These are phyloP conservation scores for Cantharis nigra DNA, from an alignment of 2,888 invertebrate species.

Conservation along the genomic window DNA sequence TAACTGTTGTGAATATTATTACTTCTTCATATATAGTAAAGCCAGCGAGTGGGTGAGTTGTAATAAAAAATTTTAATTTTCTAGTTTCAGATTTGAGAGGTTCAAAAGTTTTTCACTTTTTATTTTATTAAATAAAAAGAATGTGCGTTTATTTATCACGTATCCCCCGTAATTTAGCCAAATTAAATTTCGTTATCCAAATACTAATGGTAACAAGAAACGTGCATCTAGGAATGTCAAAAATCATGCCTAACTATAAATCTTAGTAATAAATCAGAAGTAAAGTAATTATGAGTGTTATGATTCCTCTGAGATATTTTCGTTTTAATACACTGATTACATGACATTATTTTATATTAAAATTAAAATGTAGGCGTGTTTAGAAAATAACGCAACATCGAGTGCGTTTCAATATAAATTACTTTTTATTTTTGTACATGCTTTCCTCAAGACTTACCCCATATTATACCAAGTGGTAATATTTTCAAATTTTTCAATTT, in stretches of 20 bases:
- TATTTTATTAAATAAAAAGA: not conserved
- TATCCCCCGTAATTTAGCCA: not conserved
- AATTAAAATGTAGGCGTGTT: slow-evolving; percentile 50
- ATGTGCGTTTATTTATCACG: not conserved
- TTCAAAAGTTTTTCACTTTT: not conserved
- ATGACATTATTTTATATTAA: slow-evolving; percentile 54
- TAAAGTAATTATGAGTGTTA: slow-evolving; percentile 49
- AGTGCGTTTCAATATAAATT: slow-evolving; percentile 32
- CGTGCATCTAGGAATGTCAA: slow-evolving; percentile 24
- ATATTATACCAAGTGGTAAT: not conserved
- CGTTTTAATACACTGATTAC: slow-evolving; percentile 53
- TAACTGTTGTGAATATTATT: slow-evolving; percentile 34
- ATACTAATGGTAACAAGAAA: slow-evolving; percentile 25
- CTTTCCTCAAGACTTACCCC: not conserved
- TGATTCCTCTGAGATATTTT: slow-evolving; percentile 51
- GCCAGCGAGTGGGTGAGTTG: not conserved
- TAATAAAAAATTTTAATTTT: not conserved
- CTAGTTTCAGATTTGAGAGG: not conserved
- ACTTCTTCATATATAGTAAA: slow-evolving; percentile 23
- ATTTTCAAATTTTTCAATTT: not conserved
- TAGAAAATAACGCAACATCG: slow-evolving; percentile 33
- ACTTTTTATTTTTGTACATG: not conserved
- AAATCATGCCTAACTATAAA: slow-evolving; percentile 29
- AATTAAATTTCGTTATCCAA: slow-evolving; percentile 3
- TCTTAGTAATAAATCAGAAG: slow-evolving; percentile 46